Base-by-base conservation (phyloP, 1,140 invertebrate species). In the Bombus vancouverensis region DNA sequence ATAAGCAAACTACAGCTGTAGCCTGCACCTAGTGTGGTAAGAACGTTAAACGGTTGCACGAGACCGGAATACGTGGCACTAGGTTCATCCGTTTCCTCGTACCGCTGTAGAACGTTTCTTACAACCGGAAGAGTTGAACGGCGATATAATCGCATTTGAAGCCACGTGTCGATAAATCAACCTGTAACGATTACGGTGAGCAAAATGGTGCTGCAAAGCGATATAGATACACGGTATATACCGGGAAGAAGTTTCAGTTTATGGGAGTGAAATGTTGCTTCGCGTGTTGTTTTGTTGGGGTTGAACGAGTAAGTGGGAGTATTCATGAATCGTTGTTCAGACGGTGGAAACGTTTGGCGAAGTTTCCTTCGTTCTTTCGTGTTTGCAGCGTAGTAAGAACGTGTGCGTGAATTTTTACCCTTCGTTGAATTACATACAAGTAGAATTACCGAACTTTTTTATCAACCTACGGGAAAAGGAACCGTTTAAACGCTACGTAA, bases 31-130 rank as follows among this genome's bases (percentile, higher is more conserved):
- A 39, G 22, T 9, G n/a, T 18, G n/a, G 62, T 72, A 81, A 81
- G 47, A 81, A 81, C 79, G 79, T 81, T 81, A 81, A 81, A 53
- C 66, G 66, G 62, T 13, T 57, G 66, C 66, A 72, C 79, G 79
- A 81, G 47, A 4, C 22, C 32, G 79, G 68, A 81, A 81, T 81
- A 72, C 44, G 79, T n/a, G 44, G 22, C 66, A 10, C 25, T 34
- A 44, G 8, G 59, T 57, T 37, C 32, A 57, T 57, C 39, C 59
- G 76, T 32, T 62, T 57, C 34, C 44, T 13, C 28, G 10, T 79
- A 25, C n/a, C 13, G 1, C 22, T 25, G 44, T 25, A 34, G 12
- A 70, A 75, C 73, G 47, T 4, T 76, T 76, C 74, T 76, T 76
- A 39, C 47, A 62, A 5, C 39, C 18, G 44, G 42, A 25, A 25